phyloP scores from a whole-genome alignment of 2,888 invertebrate genomes.

The Melipona beecheii region DNA sequence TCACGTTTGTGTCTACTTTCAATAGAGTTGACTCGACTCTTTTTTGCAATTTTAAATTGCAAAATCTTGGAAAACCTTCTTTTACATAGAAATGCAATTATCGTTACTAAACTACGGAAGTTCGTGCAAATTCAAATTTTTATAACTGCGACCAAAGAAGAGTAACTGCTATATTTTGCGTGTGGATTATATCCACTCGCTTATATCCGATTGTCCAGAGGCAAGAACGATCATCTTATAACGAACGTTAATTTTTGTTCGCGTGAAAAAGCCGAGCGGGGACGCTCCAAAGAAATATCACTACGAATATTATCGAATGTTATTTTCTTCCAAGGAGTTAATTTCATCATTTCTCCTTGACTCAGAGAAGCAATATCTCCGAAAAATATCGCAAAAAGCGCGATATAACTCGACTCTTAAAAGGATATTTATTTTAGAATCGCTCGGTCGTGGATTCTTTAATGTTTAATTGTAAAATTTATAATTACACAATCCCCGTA shows the following conservation, averaged over 20 bases:
- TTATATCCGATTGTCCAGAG: too few relatives aligned
- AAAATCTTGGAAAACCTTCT: too few relatives aligned
- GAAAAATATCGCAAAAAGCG: background rate
- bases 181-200: background rate
- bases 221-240: background rate
- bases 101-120: too few relatives aligned
- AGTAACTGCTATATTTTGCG: too few relatives aligned
- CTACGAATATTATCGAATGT: background rate
- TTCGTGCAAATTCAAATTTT: too few relatives aligned
- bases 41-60: too few relatives aligned
- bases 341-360: background rate
- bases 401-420: too few relatives aligned
- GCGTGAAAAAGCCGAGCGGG: background rate
- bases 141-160: too few relatives aligned
- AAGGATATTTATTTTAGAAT: background rate
- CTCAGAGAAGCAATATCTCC: fast-evolving
- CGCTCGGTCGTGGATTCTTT: background rate
- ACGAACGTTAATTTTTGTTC: background rate
- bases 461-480: conserved; percentile 14
- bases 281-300: background rate
- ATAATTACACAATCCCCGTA: conserved; percentile 1
- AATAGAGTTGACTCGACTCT: too few relatives aligned
- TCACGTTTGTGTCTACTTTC: too few relatives aligned
- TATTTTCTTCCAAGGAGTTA: background rate
- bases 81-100: too few relatives aligned